A percentile compares a stretch with the other conserved stretches of the same genome.
Conservation (phyloP, 2,113 vertebrate species). For the Gambusia affinis region DNA sequence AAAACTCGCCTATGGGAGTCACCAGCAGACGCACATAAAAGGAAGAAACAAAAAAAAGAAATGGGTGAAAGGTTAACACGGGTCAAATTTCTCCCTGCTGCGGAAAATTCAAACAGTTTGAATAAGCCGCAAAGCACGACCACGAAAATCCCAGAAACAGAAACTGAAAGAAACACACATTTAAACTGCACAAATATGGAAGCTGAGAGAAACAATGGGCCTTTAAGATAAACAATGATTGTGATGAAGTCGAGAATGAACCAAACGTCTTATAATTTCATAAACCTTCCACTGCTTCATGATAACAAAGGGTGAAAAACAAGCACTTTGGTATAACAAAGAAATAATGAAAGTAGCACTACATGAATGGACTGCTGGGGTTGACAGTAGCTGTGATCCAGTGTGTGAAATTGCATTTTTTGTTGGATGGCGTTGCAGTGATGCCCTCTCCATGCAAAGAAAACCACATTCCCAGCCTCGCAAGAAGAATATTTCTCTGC, state of each 20-base stretch:
- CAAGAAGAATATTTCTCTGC: conserved; percentile 37
- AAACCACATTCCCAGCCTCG: conserved; percentile 48
- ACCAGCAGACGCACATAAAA: conserved; percentile 88
- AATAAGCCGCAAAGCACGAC: neutral
- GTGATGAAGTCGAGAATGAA: neutral
- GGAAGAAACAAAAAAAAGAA: conserved; percentile 72
- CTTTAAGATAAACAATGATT: neutral
- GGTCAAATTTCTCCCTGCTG: conserved; percentile 41
- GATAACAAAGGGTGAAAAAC: neutral
- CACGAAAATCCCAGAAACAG: neutral
- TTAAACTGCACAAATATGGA: neutral
- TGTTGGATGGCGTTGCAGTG: conserved; percentile 58
- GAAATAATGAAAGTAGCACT: conserved; percentile 10
- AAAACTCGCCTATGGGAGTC: conserved; percentile 95
- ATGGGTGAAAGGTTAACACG: conserved; percentile 85
- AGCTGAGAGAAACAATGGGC: neutral
- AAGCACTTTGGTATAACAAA: conserved; percentile 10
- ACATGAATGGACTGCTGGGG: conserved; percentile 51
- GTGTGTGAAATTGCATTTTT: conserved; percentile 61
- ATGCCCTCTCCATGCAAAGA: conserved; percentile 65
- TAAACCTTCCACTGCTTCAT: neutral
- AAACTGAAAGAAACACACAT: neutral
- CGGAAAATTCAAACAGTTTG: conserved; percentile 1
- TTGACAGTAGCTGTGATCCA: conserved; percentile 54
- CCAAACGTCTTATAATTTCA: neutral